Evolutionary conservation across 2,797 vertebrate genomes (phyloP).

Genomic region (Simalia tracyae): DNA sequence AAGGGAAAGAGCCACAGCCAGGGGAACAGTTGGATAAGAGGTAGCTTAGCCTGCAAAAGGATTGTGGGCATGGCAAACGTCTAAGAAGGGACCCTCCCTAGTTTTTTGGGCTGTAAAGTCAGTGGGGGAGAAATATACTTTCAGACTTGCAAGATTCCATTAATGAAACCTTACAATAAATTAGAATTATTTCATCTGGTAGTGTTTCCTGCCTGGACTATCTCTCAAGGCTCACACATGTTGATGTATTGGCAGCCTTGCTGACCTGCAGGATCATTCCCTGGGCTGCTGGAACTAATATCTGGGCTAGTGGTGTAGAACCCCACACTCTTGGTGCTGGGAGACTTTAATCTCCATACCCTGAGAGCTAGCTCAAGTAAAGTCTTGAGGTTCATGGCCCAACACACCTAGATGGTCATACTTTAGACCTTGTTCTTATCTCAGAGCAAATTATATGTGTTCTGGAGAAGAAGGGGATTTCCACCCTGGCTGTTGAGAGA

Average conservation of each 20-base stretch:
- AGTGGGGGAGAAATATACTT: background rate
- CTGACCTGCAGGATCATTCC: background rate
- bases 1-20: background rate
- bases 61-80: background rate
- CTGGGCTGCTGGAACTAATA: background rate
- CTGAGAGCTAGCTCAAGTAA: background rate
- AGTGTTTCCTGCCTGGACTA: background rate
- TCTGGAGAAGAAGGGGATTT: too few relatives aligned
- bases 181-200: background rate
- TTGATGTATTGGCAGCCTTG: too few relatives aligned
- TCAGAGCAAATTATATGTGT: background rate
- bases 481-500: background rate
- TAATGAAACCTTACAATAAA: background rate
- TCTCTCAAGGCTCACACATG: background rate
- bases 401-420: background rate
- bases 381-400: background rate
- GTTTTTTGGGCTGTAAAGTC: background rate
- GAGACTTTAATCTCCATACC: background rate
- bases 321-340: background rate
- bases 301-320: background rate
- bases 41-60: background rate
- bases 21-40: background rate
- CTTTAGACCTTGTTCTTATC: background rate
- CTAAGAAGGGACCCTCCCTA: background rate
- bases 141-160: background rate